A percentile compares a stretch with the other conserved stretches of the same genome.
Conservation (phyloP, 2,797 vertebrate genomes). For the Tenualosa thibaudeaui region DNA sequence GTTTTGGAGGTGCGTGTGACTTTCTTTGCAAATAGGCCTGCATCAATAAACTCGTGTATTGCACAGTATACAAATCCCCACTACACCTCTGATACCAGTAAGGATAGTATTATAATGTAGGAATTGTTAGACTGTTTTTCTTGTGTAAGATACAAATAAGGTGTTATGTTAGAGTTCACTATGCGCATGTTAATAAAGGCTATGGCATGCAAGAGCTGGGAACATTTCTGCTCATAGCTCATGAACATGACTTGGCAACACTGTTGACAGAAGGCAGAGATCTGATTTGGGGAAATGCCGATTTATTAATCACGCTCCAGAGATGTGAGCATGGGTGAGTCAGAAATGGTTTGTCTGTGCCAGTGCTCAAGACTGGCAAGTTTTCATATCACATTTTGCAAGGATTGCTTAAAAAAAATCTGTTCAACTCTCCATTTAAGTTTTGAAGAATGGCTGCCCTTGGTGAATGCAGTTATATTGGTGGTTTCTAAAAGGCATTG, state of each 20-base stretch:
- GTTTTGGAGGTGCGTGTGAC: too few relatives aligned
- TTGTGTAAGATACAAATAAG: neutral
- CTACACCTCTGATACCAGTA: too few relatives aligned
- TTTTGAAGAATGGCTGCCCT: neutral
- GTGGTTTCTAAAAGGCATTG: neutral
- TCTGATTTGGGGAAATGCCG: conserved; percentile 21
- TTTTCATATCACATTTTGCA: neutral
- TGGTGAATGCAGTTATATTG: neutral
- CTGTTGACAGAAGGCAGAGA: conserved; percentile 2
- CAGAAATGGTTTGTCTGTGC: neutral
- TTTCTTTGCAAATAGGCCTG: too few relatives aligned
- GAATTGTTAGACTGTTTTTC: neutral
- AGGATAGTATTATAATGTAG: neutral
- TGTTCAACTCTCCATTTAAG: neutral
- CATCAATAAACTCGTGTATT: too few relatives aligned
- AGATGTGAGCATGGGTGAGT: neutral
- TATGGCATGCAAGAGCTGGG: neutral
- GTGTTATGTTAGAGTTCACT: neutral
- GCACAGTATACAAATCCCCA: too few relatives aligned
- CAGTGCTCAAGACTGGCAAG: neutral
- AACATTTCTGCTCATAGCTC: conserved; percentile 11
- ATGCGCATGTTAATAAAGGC: neutral
- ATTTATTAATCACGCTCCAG: conserved; percentile 3
- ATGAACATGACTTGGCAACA: conserved; percentile 14
- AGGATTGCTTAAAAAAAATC: neutral